Conservation (phyloP, 2,113 vertebrate genomes). For the Illadopsis cleaveri region DNA sequence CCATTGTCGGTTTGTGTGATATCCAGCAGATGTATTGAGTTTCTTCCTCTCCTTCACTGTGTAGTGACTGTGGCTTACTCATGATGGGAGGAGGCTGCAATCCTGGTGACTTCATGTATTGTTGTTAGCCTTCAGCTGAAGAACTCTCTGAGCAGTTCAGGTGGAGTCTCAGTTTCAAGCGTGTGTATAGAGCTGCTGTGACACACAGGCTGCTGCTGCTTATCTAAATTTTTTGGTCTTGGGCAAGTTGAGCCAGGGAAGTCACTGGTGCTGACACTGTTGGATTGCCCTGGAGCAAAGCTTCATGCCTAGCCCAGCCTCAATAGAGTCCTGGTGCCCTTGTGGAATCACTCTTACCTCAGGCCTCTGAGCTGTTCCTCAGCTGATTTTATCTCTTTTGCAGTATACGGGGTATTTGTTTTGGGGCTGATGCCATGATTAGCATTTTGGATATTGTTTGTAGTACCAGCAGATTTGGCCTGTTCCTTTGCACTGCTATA, state of each 20-base stretch:
- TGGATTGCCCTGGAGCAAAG: fast-evolving
- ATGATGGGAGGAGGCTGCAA: not conserved
- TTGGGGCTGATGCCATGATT: not conserved
- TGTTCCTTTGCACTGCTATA: not conserved
- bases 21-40: not conserved
- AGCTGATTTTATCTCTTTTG: not conserved
- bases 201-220: not conserved
- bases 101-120: not conserved
- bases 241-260: not conserved
- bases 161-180: not conserved
- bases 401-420: not conserved
- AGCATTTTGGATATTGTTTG: not conserved
- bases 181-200: not conserved
- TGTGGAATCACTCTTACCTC: not conserved
- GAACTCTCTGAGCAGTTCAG: not conserved
- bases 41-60: not conserved
- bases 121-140: not conserved
- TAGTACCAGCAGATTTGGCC: not conserved
- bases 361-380: not conserved
- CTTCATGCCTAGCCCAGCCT: not conserved
- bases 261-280: not conserved
- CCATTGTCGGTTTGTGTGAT: not conserved
- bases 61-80: not conserved
- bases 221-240: not conserved
- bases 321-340: not conserved